Conservation (phyloP, 2,113 vertebrate genomes). For the Pagrus major region DNA sequence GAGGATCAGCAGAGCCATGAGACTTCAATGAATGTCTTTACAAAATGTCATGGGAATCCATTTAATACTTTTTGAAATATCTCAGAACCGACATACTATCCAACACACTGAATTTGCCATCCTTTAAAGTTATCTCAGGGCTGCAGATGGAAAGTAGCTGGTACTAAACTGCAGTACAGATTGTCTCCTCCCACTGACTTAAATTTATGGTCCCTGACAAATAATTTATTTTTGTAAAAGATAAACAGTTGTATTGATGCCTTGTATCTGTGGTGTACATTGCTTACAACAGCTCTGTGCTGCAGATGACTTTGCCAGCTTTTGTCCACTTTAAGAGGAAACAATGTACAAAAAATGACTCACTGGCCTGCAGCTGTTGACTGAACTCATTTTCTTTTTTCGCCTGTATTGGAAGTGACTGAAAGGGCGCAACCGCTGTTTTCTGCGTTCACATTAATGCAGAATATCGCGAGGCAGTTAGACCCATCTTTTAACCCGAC, state of each 20-base stretch:
- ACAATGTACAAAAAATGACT: slow-evolving; percentile 71
- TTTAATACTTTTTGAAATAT: too few species aligned
- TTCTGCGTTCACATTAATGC: slow-evolving; percentile 34
- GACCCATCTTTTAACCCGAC: slow-evolving; percentile 21
- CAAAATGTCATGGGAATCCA: too few species aligned
- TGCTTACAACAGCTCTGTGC: slow-evolving; percentile 17
- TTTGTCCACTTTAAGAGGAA: slow-evolving; percentile 63
- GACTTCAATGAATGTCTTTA: too few species aligned
- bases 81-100: too few species aligned
- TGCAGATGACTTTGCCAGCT: slow-evolving; percentile 45
- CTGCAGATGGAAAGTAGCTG: slow-evolving; percentile 9
- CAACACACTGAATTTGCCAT: too few species aligned
- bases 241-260: neutral
- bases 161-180: slow-evolving; percentile 7
- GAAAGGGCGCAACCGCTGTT: slow-evolving; percentile 59
- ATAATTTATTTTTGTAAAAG: neutral
- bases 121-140: neutral
- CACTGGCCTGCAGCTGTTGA: slow-evolving; percentile 76
- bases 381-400: slow-evolving; percentile 56
- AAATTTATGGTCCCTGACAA: slow-evolving; percentile 4
- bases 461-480: slow-evolving; percentile 31
- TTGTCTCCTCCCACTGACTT: neutral
- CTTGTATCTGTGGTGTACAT: neutral
- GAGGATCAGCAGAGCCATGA: too few species aligned
- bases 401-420: slow-evolving; percentile 71